These are phyloP conservation scores for Theocolax elegans DNA, from an alignment of 1,140 invertebrate genomes.

Conservation along the genomic window DNA sequence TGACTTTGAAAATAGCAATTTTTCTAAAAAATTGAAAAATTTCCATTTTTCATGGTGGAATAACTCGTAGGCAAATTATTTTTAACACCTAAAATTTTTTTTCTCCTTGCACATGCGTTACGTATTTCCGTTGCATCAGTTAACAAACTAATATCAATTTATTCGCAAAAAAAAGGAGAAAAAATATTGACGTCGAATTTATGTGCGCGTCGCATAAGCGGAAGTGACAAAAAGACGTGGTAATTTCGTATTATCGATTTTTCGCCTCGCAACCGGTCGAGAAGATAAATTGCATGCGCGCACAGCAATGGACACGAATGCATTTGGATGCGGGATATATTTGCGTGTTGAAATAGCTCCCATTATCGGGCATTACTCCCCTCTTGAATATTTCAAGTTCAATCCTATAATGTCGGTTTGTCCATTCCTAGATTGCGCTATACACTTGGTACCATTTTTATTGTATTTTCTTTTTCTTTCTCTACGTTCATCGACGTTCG, in stretches of 20 bases:
- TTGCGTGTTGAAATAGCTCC: not conserved
- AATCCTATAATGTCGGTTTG: too few species aligned
- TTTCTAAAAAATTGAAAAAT: too few species aligned
- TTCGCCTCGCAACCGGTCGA: not conserved
- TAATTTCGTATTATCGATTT: conserved; percentile 10
- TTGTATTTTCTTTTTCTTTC: not conserved
- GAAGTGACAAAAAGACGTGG: too few species aligned
- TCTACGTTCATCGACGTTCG: not conserved
- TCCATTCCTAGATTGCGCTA: not conserved
- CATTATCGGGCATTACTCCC: conserved; percentile 27
- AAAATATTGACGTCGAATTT: not conserved
- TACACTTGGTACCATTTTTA: not conserved
- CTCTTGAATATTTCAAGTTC: conserved; percentile 32
- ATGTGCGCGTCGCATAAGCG: too few species aligned
- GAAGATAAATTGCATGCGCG: conserved; percentile 1
- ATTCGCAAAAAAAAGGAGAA: not conserved
- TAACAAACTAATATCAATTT: too few species aligned
- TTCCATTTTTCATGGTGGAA: too few species aligned
- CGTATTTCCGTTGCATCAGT: too few species aligned
- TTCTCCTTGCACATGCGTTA: too few species aligned
- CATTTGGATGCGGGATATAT: conserved; percentile 20
- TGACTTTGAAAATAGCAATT: too few species aligned
- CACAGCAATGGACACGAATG: not conserved
- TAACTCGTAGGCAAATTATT: too few species aligned
- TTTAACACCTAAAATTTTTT: too few species aligned